Conservation (phyloP, 2,113 vertebrate genomes). For the Cyprinodon variegatus region DNA sequence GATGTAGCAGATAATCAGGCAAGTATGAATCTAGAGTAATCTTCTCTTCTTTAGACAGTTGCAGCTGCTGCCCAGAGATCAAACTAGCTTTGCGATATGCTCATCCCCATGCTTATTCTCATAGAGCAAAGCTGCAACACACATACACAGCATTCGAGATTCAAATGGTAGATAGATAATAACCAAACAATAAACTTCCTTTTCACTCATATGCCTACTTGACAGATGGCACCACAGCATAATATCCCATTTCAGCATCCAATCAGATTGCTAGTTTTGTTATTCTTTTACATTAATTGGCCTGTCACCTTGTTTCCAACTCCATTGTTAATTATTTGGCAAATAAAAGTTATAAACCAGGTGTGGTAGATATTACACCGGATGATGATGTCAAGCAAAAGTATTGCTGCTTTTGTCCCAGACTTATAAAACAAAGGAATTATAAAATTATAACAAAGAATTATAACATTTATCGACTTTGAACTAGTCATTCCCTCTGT, state of each 20-base stretch:
- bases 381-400: too few species aligned
- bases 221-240: neutral
- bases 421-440: too few species aligned
- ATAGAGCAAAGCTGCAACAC: neutral
- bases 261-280: neutral
- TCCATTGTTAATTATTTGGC: too few species aligned
- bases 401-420: too few species aligned
- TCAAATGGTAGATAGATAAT: neutral
- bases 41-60: slow-evolving; percentile 15
- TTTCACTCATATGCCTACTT: neutral
- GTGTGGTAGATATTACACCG: too few species aligned
- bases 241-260: neutral
- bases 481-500: too few species aligned
- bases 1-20: slow-evolving; percentile 14
- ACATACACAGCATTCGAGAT: neutral
- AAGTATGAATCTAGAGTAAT: slow-evolving; percentile 25
- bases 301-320: neutral
- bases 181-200: neutral
- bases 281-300: neutral
- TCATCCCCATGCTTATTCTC: neutral
- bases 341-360: too few species aligned
- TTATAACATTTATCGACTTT: too few species aligned
- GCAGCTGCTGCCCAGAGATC: slow-evolving; percentile 7
- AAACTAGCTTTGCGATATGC: neutral
- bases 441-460: too few species aligned